These are phyloP conservation scores for Pammene aurita DNA, from an alignment of 2,888 invertebrate species.

Conservation along the genomic window DNA sequence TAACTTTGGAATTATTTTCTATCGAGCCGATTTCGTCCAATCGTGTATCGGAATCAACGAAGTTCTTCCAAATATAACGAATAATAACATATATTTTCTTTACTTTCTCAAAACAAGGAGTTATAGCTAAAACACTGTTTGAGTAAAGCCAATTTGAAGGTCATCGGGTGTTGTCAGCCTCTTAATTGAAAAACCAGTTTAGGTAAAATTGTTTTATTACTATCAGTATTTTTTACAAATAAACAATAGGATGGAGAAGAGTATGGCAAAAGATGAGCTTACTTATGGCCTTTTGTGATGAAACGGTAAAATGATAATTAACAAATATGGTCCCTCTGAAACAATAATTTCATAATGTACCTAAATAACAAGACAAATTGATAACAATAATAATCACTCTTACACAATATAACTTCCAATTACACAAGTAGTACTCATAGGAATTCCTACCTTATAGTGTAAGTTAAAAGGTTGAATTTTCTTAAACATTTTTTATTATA, in stretches of 20 bases:
- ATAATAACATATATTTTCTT: too few species aligned
- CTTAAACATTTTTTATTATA: background rate
- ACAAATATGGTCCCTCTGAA: slow-evolving; percentile 63
- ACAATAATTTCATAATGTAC: slow-evolving; percentile 46
- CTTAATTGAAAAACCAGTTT: slow-evolving; percentile 33
- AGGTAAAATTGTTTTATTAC: slow-evolving; percentile 57
- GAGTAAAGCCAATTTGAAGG: too few species aligned
- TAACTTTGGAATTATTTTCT: too few species aligned
- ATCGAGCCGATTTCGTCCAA: too few species aligned
- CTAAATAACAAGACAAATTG: slow-evolving; percentile 30
- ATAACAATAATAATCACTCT: slow-evolving; percentile 35
- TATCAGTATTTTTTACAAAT: slow-evolving; percentile 49
- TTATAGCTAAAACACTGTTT: too few species aligned
- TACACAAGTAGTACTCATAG: slow-evolving; percentile 7
- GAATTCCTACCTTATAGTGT: slow-evolving; percentile 5
- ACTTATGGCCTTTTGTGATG: slow-evolving; percentile 57
- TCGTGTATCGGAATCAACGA: too few species aligned
- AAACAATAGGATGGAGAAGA: slow-evolving; percentile 51
- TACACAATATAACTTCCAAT: slow-evolving; percentile 25
- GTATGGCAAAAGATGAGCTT: slow-evolving; percentile 60
- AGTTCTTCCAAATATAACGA: too few species aligned
- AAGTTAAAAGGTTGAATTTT: background rate
- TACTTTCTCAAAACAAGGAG: too few species aligned
- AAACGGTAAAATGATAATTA: slow-evolving; percentile 46
- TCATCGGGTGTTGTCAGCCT: too few species aligned